Evolutionary conservation across 2,888 invertebrate species (phyloP).

Genomic region (Pterostichus madidus): DNA sequence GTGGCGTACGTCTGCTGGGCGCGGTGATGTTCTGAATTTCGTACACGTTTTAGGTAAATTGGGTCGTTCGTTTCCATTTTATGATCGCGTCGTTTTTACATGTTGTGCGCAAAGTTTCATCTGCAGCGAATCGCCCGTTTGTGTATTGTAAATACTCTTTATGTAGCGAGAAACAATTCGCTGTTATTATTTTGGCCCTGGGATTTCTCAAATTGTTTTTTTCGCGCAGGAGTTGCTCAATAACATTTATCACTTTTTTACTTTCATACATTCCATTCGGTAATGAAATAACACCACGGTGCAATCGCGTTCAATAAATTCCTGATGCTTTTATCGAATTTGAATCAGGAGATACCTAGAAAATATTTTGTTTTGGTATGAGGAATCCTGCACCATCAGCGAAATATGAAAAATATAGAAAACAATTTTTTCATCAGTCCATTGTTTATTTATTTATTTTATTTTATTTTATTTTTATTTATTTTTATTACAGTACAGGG

Average conservation of each 20-base stretch:
- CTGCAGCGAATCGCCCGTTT: constrained; percentile 45
- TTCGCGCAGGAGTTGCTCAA: constrained; percentile 10
- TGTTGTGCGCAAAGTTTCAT: constrained; percentile 52
- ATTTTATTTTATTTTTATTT: too few relatives aligned
- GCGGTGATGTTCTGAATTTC: constrained; percentile 42
- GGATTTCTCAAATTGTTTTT: constrained; percentile 61
- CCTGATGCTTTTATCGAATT: too few relatives aligned
- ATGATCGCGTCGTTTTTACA: constrained; percentile 54
- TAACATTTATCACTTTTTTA: constrained; percentile 12
- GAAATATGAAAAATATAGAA: too few relatives aligned
- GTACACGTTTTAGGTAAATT: constrained; percentile 60
- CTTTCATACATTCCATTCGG: not conserved
- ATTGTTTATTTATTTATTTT: too few relatives aligned
- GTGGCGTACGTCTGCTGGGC: constrained; percentile 36
- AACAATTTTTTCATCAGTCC: too few relatives aligned
- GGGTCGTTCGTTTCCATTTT: constrained; percentile 56
- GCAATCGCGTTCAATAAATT: too few relatives aligned
- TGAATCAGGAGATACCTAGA: too few relatives aligned
- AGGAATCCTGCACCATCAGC: too few relatives aligned
- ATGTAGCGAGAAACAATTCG: constrained; percentile 48
- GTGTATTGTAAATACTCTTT: constrained; percentile 60
- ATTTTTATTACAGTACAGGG: too few relatives aligned
- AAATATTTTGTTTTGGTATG: too few relatives aligned
- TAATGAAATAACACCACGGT: not conserved
- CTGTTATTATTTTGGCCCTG: constrained; percentile 43